Base-by-base conservation (phyloP, 2,113 vertebrate species). In the Nematolebias whitei region DNA sequence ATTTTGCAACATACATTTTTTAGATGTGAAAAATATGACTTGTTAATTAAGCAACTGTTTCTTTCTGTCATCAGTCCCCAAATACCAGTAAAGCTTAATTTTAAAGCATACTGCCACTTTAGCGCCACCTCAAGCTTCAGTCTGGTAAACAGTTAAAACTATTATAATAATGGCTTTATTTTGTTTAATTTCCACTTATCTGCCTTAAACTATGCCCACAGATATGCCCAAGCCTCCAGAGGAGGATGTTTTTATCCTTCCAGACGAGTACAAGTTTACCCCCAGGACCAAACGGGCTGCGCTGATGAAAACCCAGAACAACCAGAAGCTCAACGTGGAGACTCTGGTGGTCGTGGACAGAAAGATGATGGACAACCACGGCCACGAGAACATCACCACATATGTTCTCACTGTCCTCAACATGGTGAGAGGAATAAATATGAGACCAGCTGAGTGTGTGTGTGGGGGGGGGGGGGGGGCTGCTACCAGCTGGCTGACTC, bases 321-420 rank as follows among this genome's bases (percentile, higher is more conserved):
- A 79, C 12, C 82, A 90, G 60, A 93, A 88, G 44, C 88, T 96
- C 68, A 96, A 94, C 5, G 95, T 96, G 63, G 95, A 97, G 90
- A 96, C 93, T 0, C 79, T 97, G 78, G 95, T 97, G 69, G 95
- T 97, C 63, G 95, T 96, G 2, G 95, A 97, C 86, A 91, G 73
- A 20, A 92, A 91, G 82, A 97, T 97, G 95, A 93, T 94, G 91
- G 89, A 92, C 32, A 94, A 85, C 83, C 95, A 97, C 0, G 95
- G 95, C 7, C 93, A 89, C 1, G 93, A 94, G 54, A 97, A 96
- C 57, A 92, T 97, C 63, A 96, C 95, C 40, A 97, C 94, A 44
- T 97, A 96, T 15, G 95, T 96, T 24, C 89, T 97, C 5, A 97
- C 95, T 6, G 87, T 97, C 18, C 93, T 97, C 12, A 97, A 97